Percentiles rank a stretch among this genome's conserved stretches.
phyloP scores from a whole-genome alignment of 2,888 invertebrate genomes.

The Drosophila aldrichi region DNA sequence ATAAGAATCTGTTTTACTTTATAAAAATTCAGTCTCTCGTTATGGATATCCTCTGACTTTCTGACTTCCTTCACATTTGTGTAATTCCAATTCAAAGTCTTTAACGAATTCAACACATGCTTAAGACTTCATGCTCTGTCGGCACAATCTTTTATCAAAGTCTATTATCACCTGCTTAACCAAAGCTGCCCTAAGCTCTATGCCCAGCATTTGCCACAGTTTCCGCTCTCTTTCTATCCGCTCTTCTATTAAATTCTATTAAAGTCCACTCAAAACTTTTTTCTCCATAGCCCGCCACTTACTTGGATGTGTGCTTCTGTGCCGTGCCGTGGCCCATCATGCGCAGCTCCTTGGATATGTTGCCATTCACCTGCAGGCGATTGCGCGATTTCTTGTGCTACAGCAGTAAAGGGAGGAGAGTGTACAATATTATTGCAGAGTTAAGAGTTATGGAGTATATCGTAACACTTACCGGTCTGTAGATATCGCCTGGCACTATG shows the following conservation, averaged over 20 bases:
- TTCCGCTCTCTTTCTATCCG: not conserved
- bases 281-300: conserved; percentile 69
- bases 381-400: conserved; percentile 89
- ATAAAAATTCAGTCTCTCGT: too few species aligned
- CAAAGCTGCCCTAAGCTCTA: not conserved
- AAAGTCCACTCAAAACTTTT: not conserved
- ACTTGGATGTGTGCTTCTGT: conserved; percentile 89
- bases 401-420: not conserved
- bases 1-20: too few species aligned
- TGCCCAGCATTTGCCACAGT: not conserved
- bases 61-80: not conserved
- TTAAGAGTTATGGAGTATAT: not conserved
- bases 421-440: not conserved
- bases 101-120: not conserved
- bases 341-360: conserved; percentile 94
- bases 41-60: not conserved
- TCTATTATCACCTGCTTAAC: not conserved
- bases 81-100: not conserved
- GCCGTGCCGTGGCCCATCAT: conserved; percentile 96
- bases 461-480: conserved; percentile 87
- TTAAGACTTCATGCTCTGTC: not conserved
- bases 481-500: conserved; percentile 93
- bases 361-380: conserved; percentile 88
- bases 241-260: not conserved
- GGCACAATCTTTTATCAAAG: not conserved